Conservation (phyloP, 2,797 vertebrate genomes). For the Aeoliscus strigatus region DNA sequence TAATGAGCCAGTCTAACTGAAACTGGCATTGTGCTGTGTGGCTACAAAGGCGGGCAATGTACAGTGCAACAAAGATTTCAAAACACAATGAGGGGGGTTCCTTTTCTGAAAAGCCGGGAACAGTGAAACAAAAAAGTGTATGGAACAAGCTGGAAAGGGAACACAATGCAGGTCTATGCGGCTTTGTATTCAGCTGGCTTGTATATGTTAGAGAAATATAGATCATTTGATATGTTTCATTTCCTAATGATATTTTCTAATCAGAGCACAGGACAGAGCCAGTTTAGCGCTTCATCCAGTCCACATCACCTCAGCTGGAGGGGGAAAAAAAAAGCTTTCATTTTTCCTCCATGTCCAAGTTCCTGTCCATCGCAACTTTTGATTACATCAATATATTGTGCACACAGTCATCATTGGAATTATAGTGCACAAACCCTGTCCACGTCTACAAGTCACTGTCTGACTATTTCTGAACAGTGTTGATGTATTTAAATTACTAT, state of each 20-base stretch:
- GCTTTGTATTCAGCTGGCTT: slow-evolving; percentile 15
- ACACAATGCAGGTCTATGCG: slow-evolving; percentile 33
- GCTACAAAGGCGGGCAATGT: slow-evolving; percentile 66
- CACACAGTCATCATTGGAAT: too few relatives aligned
- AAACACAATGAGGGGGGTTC: slow-evolving; percentile 62
- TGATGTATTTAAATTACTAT: too few relatives aligned
- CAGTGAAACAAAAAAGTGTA: slow-evolving; percentile 57
- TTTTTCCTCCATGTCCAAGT: too few relatives aligned
- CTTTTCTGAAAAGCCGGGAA: slow-evolving; percentile 52
- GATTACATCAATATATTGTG: too few relatives aligned
- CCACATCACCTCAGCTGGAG: too few relatives aligned
- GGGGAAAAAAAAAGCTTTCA: too few relatives aligned
- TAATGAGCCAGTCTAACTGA: slow-evolving; percentile 59
- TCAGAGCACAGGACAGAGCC: too few relatives aligned
- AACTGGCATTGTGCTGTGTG: slow-evolving; percentile 58
- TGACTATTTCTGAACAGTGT: too few relatives aligned
- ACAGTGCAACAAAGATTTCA: slow-evolving; percentile 70
- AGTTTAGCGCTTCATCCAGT: too few relatives aligned
- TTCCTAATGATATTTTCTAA: slow-evolving; percentile 15
- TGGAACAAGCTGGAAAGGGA: slow-evolving; percentile 61
- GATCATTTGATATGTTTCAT: slow-evolving; percentile 9
- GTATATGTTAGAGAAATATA: slow-evolving; percentile 16
- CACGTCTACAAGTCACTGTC: too few relatives aligned
- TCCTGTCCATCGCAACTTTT: too few relatives aligned
- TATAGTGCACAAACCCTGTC: too few relatives aligned